Evolutionary conservation across 2,113 vertebrate genomes (phyloP).

Genomic region (Myanophis thanlyinensis): DNA sequence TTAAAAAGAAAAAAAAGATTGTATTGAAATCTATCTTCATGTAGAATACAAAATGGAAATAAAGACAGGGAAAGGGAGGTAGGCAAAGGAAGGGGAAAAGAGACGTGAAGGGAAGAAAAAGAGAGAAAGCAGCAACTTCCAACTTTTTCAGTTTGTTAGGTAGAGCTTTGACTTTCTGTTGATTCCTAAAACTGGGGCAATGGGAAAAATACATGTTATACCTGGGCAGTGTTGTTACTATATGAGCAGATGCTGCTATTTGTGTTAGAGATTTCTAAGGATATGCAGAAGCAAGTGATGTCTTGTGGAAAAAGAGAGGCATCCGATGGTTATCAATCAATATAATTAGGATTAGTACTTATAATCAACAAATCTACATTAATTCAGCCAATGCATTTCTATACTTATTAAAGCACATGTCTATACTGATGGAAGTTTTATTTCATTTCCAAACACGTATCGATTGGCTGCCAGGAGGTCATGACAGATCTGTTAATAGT

Average conservation of each 20-base stretch:
- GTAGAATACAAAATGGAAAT: too few species aligned
- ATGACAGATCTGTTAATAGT: not conserved
- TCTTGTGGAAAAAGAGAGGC: not conserved
- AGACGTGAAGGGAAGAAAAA: too few species aligned
- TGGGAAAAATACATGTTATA: slow-evolving; percentile 20
- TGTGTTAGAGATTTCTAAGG: not conserved
- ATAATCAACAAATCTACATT: not conserved
- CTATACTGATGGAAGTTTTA: not conserved
- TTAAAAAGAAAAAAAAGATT: too few species aligned
- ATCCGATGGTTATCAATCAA: not conserved
- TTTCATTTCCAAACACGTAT: not conserved
- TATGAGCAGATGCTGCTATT: not conserved
- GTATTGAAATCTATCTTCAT: too few species aligned
- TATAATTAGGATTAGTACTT: not conserved
- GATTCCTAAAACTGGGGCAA: slow-evolving; percentile 70
- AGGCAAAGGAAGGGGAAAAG: too few species aligned
- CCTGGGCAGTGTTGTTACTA: not conserved
- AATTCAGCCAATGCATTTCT: not conserved
- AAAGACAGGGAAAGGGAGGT: too few species aligned
- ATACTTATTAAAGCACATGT: not conserved
- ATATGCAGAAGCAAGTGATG: not conserved
- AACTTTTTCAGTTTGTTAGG: slow-evolving; percentile 78
- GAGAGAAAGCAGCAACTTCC: too few species aligned
- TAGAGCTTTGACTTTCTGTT: slow-evolving; percentile 87
- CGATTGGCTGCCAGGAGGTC: not conserved